Conservation (phyloP, 2,888 invertebrate species). For the Anthoptus insignis region DNA sequence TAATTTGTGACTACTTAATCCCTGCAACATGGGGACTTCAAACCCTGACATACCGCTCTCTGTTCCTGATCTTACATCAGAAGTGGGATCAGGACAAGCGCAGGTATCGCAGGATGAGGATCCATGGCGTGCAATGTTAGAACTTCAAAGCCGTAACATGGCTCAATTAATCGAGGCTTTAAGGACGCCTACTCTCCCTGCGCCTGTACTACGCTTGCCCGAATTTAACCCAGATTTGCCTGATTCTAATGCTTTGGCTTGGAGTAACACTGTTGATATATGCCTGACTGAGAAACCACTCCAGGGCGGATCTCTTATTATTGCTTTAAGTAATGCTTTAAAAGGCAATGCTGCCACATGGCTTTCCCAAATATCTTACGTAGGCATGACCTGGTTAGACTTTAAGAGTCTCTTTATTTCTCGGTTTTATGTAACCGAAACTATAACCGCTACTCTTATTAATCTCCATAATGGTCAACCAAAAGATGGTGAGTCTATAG, state of each 20-base stretch:
- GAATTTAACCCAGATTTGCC: too few species aligned
- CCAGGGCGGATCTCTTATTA: slow-evolving; percentile 35
- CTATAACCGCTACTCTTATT: slow-evolving; percentile 35
- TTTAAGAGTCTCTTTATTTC: slow-evolving; percentile 30
- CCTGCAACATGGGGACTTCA: too few species aligned
- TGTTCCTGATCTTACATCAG: too few species aligned
- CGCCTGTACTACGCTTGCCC: neutral
- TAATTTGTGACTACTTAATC: too few species aligned
- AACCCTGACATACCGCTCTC: too few species aligned
- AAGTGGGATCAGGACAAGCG: too few species aligned
- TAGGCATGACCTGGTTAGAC: slow-evolving; percentile 38
- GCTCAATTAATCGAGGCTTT: neutral
- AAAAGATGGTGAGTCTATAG: slow-evolving; percentile 38
- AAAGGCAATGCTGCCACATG: slow-evolving; percentile 36
- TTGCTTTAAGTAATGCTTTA: slow-evolving; percentile 37
- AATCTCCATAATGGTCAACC: slow-evolving; percentile 32
- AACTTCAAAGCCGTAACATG: neutral
- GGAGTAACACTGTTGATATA: neutral
- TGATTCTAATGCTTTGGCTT: too few species aligned
- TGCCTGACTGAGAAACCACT: slow-evolving; percentile 32
- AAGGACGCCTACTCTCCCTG: neutral
- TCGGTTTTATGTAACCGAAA: slow-evolving; percentile 18
- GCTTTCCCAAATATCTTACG: slow-evolving; percentile 32
- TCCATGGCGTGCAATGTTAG: neutral
- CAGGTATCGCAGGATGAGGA: neutral